A percentile compares a stretch with the other conserved stretches of the same genome.
Conservation (phyloP, 1,140 invertebrate species). For the Drosophila tani region DNA sequence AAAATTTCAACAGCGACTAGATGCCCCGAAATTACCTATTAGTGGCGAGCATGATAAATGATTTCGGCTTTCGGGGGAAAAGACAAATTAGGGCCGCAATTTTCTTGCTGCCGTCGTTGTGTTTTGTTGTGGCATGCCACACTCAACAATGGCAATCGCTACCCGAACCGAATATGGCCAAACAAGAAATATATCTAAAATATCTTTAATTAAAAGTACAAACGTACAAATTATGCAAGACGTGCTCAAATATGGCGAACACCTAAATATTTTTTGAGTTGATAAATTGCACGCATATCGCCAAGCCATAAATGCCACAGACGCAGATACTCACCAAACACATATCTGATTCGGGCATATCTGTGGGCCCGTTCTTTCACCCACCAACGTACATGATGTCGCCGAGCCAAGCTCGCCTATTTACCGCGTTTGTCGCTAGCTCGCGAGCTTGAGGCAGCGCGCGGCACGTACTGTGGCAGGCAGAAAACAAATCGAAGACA, state of each 20-base stretch:
- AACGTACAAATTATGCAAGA: slow-evolving; percentile 80
- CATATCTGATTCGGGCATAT: slow-evolving; percentile 14
- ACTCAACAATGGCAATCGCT: slow-evolving; percentile 29
- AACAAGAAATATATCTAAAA: slow-evolving; percentile 67
- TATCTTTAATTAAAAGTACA: slow-evolving; percentile 82
- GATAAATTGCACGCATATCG: slow-evolving; percentile 61
- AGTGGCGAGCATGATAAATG: slow-evolving; percentile 57
- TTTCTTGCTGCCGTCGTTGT: slow-evolving; percentile 8
- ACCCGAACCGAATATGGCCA: slow-evolving; percentile 60
- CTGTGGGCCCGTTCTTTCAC: slow-evolving; percentile 37
- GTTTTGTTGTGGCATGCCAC: slow-evolving; percentile 34
- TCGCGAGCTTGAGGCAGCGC: slow-evolving; percentile 6
- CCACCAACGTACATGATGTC: slow-evolving; percentile 59
- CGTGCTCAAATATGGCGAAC: slow-evolving; percentile 78
- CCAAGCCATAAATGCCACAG: slow-evolving; percentile 12
- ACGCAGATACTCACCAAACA: slow-evolving; percentile 25
- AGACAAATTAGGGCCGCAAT: slow-evolving; percentile 61
- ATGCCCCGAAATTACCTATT: slow-evolving; percentile 51
- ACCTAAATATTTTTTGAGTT: slow-evolving; percentile 78
- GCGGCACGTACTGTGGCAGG: slow-evolving; percentile 58
- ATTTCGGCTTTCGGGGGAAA: slow-evolving; percentile 12
- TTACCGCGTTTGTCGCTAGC: slow-evolving; percentile 26
- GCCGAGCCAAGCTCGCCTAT: slow-evolving; percentile 55
- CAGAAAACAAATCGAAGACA: slow-evolving; percentile 76
- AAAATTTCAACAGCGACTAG: slow-evolving; percentile 47